Base-by-base conservation (phyloP, 2,888 invertebrate genomes). In the Alcis repandata region DNA sequence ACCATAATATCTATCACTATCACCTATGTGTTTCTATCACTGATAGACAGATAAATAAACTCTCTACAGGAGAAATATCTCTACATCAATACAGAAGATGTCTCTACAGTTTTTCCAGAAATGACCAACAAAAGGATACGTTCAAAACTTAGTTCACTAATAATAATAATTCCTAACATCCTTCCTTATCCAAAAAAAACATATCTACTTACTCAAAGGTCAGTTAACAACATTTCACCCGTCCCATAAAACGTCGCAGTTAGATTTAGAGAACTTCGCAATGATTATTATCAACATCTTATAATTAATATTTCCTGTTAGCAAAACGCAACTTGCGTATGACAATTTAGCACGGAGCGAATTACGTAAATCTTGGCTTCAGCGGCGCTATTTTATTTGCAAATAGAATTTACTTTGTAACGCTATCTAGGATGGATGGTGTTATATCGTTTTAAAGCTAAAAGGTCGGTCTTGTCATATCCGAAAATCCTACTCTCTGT, bases 291-390 rank as follows among this genome's bases (percentile, higher is more conserved):
- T 57, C 60, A 60, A 52, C 65, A 48, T 59, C 52, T 33, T 1
- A 58, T 63, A 68, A 68, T 68, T 63, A 63, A 63, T 67, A 68
- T 63, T 63, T 68, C 67, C 67, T 68, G 67, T 63, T 58, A 48
- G 62, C 54, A 56, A 56, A 59, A 56, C 53, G 60, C 43, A 52
- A 63, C 41, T 63, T 49, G 54, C 59, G 17, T 57, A 63, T 63
- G 60, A 63, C 60, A 67, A 57, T 63, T 68, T 68, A 49, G 53
- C 46, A 33, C 40, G 59, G 46, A 20, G 45, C 3, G 58, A 20
- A 48, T 68, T 68, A 52, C 63, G 57, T 40, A 63, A 68, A 53
- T 58, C 43, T 63, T 63, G 67, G 59, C 63, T 56, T 57, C 59
- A n/a, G 43, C 40, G 2, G 41, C 32, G 46, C 40, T 52, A 48